Evolutionary conservation across 2,888 invertebrate species (phyloP), one percentile per base, ranked within the genome.

Genomic region (Drosophila testacea): DNA sequence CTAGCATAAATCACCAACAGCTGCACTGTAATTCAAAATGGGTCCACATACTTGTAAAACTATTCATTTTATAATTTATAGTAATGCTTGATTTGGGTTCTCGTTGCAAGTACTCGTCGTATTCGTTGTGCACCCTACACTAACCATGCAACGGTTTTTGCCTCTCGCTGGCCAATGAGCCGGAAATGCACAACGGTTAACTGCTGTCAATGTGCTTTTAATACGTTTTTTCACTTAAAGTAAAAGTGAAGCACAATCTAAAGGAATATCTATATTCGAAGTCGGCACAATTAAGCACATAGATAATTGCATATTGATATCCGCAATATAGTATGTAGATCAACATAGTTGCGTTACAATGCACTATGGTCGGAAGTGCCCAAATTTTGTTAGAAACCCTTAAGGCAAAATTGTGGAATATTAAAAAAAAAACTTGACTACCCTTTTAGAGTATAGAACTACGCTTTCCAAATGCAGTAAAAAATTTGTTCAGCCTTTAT

Each of bases 191-290:
- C 61, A 67, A 60, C 54, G 63, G 59, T 11, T 57, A 27, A 39
- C 27, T 36, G 74, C 38, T 72, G 79, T 57, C 86, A 90, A 87
- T 90, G 88, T 67, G 83, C 83, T 79, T 71, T 84, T 79, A 87
- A 90, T 91, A 88, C 81, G 91, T 86, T 89, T 81, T 81, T 90
- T 91, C 90, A 90, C 90, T 87, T 73, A 22, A 22, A 22, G 22
- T 72, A n/a, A 4, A 50, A 22, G 34, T 32, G 13, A 36, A 13
- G 38, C 16, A 11, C 4, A 42, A 36, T 28, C 27, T 13, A 36
- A 36, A 7, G 30, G 1, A 47, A 48, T 30, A 27, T 46, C 28
- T 1, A 32, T 34, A 51, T 22, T 16, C 6, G n/a, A 32, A 50
- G 10, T 22, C 10, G 10, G 0, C 48, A n/a, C 5, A 47, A 22